Evolutionary conservation across 2,113 vertebrate genomes (phyloP), one percentile per base, ranked within the genome.

Genomic region (Burhinus oedicnemus): DNA sequence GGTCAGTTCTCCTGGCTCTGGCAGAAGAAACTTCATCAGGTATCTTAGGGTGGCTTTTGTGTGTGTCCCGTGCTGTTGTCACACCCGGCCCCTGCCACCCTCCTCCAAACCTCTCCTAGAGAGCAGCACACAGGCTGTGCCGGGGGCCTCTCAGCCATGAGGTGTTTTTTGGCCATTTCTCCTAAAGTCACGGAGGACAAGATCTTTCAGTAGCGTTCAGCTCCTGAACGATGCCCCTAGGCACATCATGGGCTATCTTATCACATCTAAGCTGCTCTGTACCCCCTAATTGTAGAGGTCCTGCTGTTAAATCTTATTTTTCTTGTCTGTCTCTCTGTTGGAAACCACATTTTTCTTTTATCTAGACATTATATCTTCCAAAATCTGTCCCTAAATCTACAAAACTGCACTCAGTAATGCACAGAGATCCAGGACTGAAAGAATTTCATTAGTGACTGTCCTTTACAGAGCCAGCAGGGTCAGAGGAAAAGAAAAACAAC

Each of bases 151-250:
- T 34, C 71, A 79, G 54, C 32, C 38, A 8, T 12, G 7, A 55
- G 62, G 7, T 47, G 11, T 8, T 15, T 60, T 92, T 7, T 42
- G 42, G 11, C 16, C 2, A 0, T 88, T 71, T 57, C 34, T 90
- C 69, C 54, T 20, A 8, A 84, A 89, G 20, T 34, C 51, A 1
- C 3, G 5, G 19, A 68, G 45, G 27, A 30, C 0, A 1, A 79
- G n/a, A 62, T 38, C 55, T 45, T 58, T 11, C 61, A 30, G 3
- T 0, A 49, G 25, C 65, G 15, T 47, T 87, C 23, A 45, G 36
- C 40, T 51, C 11, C 66, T 18, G 29, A 20, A 60, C 49, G 54
- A 29, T 25, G 30, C 23, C 4, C 42, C 36, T 27, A 18, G 49
- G 55, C 68, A 45, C 36, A 42, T 25, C 21, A 5, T 0, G 2